phyloP scores from a whole-genome alignment of 2,797 vertebrate genomes.

The Adrianichthys oophorus region DNA sequence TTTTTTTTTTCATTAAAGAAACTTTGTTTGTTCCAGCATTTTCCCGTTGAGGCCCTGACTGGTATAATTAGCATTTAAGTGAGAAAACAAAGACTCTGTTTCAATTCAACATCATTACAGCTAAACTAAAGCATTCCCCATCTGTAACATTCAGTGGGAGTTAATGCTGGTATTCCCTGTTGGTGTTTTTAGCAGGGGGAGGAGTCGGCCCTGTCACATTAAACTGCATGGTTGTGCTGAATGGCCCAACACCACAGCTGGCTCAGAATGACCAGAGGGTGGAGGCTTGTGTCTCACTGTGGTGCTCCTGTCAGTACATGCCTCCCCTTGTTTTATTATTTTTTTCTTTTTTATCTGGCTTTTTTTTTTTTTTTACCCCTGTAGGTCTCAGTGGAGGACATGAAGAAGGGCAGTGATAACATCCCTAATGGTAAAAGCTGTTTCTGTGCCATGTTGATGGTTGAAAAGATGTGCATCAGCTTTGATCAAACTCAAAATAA shows the following conservation, averaged over 20 bases:
- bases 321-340: constrained; percentile 12
- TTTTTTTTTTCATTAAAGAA: constrained; percentile 5
- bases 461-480: constrained; percentile 11
- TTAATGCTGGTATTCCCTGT: constrained; percentile 58
- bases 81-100: constrained; percentile 6
- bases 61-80: not conserved
- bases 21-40: constrained; percentile 7
- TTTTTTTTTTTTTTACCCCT: constrained; percentile 45
- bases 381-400: constrained; percentile 77
- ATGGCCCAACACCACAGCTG: constrained; percentile 66
- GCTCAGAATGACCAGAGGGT: constrained; percentile 59
- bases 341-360: constrained; percentile 24
- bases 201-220: constrained; percentile 66
- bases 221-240: constrained; percentile 53
- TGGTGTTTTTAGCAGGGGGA: constrained; percentile 55
- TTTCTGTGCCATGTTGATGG: constrained; percentile 23
- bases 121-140: constrained; percentile 49
- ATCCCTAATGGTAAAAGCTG: constrained; percentile 64
- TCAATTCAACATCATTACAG: not conserved
- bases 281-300: constrained; percentile 48
- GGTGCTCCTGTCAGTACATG: constrained; percentile 51
- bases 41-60: no score
- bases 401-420: constrained; percentile 59
- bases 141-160: constrained; percentile 52
- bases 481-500: constrained; percentile 5